These are phyloP conservation scores for Dicaeum eximium DNA, from an alignment of 2,113 vertebrate genomes.

Conservation along the genomic window DNA sequence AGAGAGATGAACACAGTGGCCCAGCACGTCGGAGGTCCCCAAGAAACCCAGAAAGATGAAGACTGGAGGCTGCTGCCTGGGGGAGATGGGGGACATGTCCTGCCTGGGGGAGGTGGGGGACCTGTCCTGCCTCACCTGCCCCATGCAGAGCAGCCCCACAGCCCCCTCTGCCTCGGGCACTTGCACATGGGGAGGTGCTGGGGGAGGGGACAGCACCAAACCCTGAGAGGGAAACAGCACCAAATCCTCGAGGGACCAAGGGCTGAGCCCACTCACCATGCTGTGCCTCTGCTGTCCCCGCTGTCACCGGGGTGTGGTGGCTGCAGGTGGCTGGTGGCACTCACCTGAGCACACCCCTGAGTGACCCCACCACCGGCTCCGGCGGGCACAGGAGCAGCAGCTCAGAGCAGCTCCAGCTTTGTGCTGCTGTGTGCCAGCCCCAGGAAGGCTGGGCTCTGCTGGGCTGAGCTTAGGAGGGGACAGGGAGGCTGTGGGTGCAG, in stretches of 20 bases:
- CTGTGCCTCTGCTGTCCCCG: neutral
- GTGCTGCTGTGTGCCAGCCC: neutral
- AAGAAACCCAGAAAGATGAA: accelerated
- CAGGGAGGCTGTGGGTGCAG: neutral
- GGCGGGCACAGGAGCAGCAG: accelerated
- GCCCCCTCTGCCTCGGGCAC: accelerated
- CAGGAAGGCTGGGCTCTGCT: neutral
- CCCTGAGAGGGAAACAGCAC: neutral
- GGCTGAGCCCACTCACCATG: neutral
- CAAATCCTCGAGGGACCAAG: accelerated
- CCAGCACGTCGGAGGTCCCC: accelerated
- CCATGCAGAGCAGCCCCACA: accelerated
- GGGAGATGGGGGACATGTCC: neutral
- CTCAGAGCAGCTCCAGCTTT: neutral
- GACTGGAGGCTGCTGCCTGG: too few species aligned
- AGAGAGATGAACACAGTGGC: accelerated
- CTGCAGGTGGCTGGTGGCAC: neutral
- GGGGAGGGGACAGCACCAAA: neutral
- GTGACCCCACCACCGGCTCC: accelerated
- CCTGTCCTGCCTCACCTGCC: neutral
- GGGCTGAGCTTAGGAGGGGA: neutral
- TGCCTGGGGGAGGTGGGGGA: neutral
- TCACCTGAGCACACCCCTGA: accelerated
- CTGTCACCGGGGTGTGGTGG: accelerated
- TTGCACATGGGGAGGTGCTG: neutral